A percentile compares a stretch with the other conserved stretches of the same genome.
phyloP scores from a whole-genome alignment of 37 sponge, comb jelly and placozoan genomes.

The Ephydatia muelleri region DNA sequence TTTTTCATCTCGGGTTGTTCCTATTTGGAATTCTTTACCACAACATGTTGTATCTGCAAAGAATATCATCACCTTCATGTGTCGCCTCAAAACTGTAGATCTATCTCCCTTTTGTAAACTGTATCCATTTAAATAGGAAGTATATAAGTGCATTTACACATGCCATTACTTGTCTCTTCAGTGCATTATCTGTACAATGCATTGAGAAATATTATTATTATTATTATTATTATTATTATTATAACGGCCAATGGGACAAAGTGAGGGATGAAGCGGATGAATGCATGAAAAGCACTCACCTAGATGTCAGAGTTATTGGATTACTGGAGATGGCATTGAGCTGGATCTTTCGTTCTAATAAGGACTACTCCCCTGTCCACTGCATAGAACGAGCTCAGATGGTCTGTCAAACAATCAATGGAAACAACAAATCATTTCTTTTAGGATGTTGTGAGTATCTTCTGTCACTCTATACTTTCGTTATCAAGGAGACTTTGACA shows the following conservation, averaged over 20 bases:
- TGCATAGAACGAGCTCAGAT: not conserved
- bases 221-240: no score
- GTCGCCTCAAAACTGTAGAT: no score
- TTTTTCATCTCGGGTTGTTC: no score
- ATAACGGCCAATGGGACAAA: constrained; percentile 15
- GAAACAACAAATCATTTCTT: constrained; percentile 2
- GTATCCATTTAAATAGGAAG: no score
- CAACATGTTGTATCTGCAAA: no score
- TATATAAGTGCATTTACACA: no score
- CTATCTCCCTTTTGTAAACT: no score
- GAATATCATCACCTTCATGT: no score
- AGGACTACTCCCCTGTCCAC: not conserved
- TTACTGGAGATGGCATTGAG: constrained; percentile 19
- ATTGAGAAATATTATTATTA: no score
- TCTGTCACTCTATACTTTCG: constrained; percentile 6
- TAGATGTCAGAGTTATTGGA: constrained; percentile 11
- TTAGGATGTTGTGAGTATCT: constrained; percentile 21
- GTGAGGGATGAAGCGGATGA: not conserved
- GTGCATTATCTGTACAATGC: no score
- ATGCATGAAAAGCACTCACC: not conserved
- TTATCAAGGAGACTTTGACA: not conserved
- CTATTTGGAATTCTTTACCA: no score
- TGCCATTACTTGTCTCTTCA: no score
- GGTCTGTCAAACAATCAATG: not conserved
- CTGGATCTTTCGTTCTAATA: constrained; percentile 9